phyloP scores from a whole-genome alignment of 2,797 vertebrate genomes.

The Phoeniculus purpureus region DNA sequence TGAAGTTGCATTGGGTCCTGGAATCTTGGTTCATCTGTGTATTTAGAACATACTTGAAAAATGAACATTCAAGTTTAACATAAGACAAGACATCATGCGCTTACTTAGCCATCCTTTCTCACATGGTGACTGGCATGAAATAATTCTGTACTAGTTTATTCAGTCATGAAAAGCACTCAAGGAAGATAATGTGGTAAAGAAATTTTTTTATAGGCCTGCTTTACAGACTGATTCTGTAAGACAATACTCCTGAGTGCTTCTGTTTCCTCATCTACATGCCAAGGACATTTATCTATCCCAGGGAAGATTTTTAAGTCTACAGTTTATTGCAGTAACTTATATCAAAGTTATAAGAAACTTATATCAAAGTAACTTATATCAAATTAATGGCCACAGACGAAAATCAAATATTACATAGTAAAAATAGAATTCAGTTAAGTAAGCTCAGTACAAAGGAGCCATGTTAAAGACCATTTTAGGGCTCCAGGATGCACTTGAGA shows the following conservation, averaged over 20 bases:
- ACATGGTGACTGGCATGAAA: neutral
- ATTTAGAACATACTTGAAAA: slow-evolving; percentile 12
- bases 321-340: neutral
- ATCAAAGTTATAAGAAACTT: too few relatives aligned
- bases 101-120: slow-evolving; percentile 9
- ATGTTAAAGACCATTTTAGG: neutral
- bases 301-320: neutral
- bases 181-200: neutral
- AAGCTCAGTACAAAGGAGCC: neutral
- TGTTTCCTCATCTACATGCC: neutral
- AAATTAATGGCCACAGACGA: neutral
- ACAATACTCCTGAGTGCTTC: neutral
- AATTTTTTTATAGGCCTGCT: neutral
- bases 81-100: neutral
- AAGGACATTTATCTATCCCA: neutral
- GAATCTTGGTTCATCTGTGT: neutral
- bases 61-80: neutral
- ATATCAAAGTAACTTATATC: neutral
- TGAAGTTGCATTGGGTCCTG: neutral
- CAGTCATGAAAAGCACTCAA: neutral
- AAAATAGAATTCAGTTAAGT: neutral
- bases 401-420: neutral
- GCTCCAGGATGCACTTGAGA: neutral
- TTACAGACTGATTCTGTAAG: neutral
- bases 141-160: neutral